Conservation (phyloP, 2,888 invertebrate genomes). For the Meandrusa payeni region DNA sequence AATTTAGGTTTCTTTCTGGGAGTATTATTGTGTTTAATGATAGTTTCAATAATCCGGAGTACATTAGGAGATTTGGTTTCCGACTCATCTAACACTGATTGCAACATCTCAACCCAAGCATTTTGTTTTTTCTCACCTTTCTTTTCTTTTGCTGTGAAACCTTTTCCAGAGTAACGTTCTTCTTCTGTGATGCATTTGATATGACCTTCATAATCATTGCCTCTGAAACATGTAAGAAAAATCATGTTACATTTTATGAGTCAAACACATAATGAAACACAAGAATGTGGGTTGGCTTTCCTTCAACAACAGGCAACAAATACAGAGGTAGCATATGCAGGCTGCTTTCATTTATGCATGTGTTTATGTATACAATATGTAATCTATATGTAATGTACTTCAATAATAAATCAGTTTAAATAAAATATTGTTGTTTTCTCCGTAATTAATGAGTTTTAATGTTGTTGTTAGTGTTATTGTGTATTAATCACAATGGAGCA, state of each 20-base stretch:
- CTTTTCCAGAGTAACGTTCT: constrained; percentile 93
- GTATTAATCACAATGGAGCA: too few species aligned
- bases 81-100: constrained; percentile 82
- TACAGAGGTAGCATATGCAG: too few species aligned
- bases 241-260: not conserved
- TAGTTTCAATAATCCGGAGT: constrained; percentile 82
- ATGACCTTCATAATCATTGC: constrained; percentile 87
- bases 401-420: too few species aligned
- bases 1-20: constrained; percentile 93
- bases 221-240: constrained; percentile 83
- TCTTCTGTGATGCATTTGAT: constrained; percentile 93
- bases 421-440: too few species aligned
- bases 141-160: constrained; percentile 87
- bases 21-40: constrained; percentile 88
- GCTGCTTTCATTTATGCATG: too few species aligned
- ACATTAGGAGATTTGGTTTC: constrained; percentile 78
- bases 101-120: constrained; percentile 88
- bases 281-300: too few species aligned
- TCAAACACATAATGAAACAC: too few species aligned
- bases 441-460: too few species aligned
- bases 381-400: too few species aligned
- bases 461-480: too few species aligned
- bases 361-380: too few species aligned
- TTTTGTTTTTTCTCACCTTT: constrained; percentile 94
- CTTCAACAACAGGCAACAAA: too few species aligned